These are phyloP conservation scores for Dendrolimus pini DNA, from an alignment of 2,888 invertebrate species.

Conservation along the genomic window DNA sequence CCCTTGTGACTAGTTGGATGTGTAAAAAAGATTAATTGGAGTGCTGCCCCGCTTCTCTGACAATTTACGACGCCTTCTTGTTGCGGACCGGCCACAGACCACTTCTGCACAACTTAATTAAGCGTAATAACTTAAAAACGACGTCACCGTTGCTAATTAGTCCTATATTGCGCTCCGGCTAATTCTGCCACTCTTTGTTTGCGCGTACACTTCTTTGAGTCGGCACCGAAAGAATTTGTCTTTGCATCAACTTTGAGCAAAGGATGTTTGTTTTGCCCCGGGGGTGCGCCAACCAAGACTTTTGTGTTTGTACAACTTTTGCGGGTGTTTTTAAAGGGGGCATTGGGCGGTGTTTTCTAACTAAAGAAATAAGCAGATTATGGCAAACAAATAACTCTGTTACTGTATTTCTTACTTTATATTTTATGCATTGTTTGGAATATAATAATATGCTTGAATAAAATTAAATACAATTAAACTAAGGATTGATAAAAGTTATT, in stretches of 20 bases:
- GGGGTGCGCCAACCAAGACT: slow-evolving; percentile 42
- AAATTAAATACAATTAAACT: background rate
- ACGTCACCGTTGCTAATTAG: slow-evolving; percentile 73
- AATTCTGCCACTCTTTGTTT: slow-evolving; percentile 72
- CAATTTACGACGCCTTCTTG: slow-evolving; percentile 66
- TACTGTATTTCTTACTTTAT: slow-evolving; percentile 5
- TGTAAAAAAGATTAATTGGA: slow-evolving; percentile 77
- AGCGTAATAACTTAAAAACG: slow-evolving; percentile 73
- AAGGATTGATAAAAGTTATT: background rate
- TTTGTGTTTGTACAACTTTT: slow-evolving; percentile 44
- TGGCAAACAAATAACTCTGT: background rate
- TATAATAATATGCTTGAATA: background rate
- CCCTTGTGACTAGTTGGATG: slow-evolving; percentile 70
- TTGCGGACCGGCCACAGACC: slow-evolving; percentile 69
- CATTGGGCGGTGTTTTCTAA: slow-evolving; percentile 19
- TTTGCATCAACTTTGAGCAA: slow-evolving; percentile 65
- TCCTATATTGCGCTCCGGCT: slow-evolving; percentile 60
- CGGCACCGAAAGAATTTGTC: slow-evolving; percentile 72
- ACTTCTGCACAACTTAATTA: slow-evolving; percentile 75
- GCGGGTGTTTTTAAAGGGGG: slow-evolving; percentile 11
- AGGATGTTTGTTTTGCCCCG: slow-evolving; percentile 62
- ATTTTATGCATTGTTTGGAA: background rate
- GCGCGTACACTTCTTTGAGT: slow-evolving; percentile 65
- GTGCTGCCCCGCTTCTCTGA: slow-evolving; percentile 66
- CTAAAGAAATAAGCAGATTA: slow-evolving; percentile 6